These are phyloP conservation scores for Dinoponera quadriceps DNA, from an alignment of 1,140 invertebrate species.

Conservation along the genomic window DNA sequence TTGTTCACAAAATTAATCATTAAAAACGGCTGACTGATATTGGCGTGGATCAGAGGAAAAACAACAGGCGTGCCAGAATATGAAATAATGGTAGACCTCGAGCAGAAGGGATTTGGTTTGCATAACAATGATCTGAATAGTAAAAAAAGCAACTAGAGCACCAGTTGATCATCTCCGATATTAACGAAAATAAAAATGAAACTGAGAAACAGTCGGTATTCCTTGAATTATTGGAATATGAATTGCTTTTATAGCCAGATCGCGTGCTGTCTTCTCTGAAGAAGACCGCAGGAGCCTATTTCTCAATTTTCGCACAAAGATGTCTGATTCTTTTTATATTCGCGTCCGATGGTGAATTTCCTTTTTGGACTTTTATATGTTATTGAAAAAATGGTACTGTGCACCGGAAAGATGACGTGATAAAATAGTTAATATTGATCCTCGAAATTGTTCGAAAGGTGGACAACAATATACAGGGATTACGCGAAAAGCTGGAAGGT, in stretches of 20 bases:
- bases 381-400: constrained; percentile 40
- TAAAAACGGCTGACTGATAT: no score
- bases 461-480: not conserved
- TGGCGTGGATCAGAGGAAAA: no score
- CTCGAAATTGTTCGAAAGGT: constrained; percentile 29
- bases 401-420: constrained; percentile 24
- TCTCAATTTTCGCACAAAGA: constrained; percentile 20
- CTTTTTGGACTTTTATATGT: constrained; percentile 41
- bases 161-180: no score
- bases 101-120: no score
- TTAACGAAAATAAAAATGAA: no score
- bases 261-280: not conserved
- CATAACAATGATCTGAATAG: no score
- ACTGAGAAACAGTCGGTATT: no score
- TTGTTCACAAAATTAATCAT: no score
- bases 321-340: constrained; percentile 26
- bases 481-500: not conserved
- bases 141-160: no score
- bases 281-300: constrained; percentile 16
- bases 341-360: constrained; percentile 1
- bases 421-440: constrained; percentile 40
- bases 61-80: no score
- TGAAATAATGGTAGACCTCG: no score
- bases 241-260: not conserved
- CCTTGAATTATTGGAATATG: no score